Evolutionary conservation across 1,140 invertebrate species (phyloP).

Genomic region (Philotrypesis tridentata): DNA sequence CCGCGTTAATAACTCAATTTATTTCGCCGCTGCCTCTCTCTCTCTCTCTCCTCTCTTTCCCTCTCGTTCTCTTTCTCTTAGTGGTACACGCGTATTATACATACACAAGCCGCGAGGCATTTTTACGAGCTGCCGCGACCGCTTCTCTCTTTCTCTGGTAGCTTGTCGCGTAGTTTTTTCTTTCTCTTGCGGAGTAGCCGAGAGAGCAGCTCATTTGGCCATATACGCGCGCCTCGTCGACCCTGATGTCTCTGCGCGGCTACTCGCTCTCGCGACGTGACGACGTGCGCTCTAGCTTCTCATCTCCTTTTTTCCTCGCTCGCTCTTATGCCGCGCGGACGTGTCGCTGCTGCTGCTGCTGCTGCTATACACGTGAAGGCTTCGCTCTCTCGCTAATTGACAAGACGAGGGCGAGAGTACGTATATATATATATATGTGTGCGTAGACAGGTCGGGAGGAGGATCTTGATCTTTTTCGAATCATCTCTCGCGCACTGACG

Average conservation of each 20-base stretch:
- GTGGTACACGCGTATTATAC: neutral
- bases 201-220: conserved; percentile 14
- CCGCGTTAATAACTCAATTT: conserved; percentile 75
- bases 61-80: neutral
- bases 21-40: conserved; percentile 69
- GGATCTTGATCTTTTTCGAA: neutral
- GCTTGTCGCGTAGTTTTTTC: neutral
- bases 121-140: conserved; percentile 46
- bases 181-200: neutral
- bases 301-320: neutral
- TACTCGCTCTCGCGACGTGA: neutral
- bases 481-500: too few relatives aligned
- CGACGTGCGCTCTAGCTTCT: neutral
- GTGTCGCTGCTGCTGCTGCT: neutral
- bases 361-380: neutral
- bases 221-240: neutral
- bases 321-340: neutral
- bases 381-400: conserved; percentile 19
- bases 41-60: too few relatives aligned
- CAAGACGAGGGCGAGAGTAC: conserved; percentile 2
- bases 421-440: neutral
- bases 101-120: conserved; percentile 53
- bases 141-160: neutral
- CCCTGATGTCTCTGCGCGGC: neutral
- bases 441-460: neutral